Conservation (phyloP, 2,888 invertebrate species). For the Hymenopus coronatus region DNA sequence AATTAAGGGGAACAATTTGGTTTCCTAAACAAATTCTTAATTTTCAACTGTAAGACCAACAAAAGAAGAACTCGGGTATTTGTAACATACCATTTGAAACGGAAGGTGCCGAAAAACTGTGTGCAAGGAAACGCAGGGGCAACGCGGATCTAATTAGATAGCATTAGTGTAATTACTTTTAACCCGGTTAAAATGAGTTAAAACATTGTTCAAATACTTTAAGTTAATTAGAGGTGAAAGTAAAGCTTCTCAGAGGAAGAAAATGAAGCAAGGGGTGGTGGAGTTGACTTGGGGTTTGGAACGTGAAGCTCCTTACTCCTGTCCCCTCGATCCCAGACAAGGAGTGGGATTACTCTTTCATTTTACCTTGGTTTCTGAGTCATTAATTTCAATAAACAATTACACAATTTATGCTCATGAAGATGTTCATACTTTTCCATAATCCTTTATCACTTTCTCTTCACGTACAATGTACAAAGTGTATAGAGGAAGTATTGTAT, state of each 20-base stretch:
- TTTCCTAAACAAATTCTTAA: not conserved
- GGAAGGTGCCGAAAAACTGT: not conserved
- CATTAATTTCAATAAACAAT: no score
- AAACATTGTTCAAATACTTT: constrained; percentile 28
- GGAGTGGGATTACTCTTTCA: not conserved
- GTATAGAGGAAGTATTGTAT: no score
- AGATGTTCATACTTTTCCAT: no score
- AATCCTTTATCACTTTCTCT: no score
- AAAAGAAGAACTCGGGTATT: not conserved
- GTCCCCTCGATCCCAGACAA: not conserved
- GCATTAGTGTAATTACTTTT: constrained; percentile 25
- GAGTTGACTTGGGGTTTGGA: not conserved
- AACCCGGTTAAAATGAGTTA: constrained; percentile 25
- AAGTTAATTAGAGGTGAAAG: constrained; percentile 22
- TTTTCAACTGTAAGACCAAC: not conserved
- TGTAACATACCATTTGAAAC: not conserved
- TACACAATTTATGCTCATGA: no score
- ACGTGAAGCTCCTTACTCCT: not conserved
- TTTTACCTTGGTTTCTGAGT: not conserved
- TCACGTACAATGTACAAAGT: no score
- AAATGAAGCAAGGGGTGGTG: not conserved
- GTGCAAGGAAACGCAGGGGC: not conserved
- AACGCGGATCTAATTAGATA: constrained; percentile 20
- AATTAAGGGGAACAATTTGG: not conserved
- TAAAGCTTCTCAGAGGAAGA: not conserved